phyloP scores from a whole-genome alignment of 2,113 vertebrate genomes.

The Candoia aspera region DNA sequence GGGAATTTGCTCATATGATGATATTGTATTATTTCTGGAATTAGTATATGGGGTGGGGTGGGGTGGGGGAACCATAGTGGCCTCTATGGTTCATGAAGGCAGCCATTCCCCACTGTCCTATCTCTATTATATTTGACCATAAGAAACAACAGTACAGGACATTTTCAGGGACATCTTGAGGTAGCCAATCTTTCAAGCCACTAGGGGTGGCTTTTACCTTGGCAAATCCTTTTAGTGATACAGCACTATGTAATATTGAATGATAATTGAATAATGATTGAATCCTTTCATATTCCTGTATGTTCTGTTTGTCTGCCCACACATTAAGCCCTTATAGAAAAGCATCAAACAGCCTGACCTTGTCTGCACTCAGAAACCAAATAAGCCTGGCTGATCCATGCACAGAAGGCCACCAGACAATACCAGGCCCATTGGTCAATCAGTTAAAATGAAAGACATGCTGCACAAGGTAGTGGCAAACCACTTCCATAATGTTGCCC shows the following conservation, averaged over 20 bases:
- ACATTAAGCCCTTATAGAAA: background rate
- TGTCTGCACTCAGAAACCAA: background rate
- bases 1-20: background rate
- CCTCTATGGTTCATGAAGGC: background rate
- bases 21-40: background rate
- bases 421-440: background rate
- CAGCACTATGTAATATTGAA: background rate
- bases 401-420: background rate
- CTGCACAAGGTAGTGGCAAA: background rate
- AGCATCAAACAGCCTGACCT: background rate
- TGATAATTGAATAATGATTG: background rate
- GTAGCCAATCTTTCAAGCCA: background rate
- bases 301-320: background rate
- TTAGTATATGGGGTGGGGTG: background rate
- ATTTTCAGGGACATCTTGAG: background rate
- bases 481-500: background rate
- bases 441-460: background rate
- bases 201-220: background rate
- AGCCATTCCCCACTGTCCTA: background rate
- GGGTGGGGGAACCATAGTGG: background rate
- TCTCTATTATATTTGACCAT: background rate
- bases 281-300: background rate
- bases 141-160: background rate
- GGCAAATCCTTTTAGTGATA: background rate
- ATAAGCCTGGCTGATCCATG: background rate